Evolutionary conservation across 2,888 invertebrate species (phyloP), one percentile per base, ranked within the genome.

Genomic region (Drosophila flavopinicola): DNA sequence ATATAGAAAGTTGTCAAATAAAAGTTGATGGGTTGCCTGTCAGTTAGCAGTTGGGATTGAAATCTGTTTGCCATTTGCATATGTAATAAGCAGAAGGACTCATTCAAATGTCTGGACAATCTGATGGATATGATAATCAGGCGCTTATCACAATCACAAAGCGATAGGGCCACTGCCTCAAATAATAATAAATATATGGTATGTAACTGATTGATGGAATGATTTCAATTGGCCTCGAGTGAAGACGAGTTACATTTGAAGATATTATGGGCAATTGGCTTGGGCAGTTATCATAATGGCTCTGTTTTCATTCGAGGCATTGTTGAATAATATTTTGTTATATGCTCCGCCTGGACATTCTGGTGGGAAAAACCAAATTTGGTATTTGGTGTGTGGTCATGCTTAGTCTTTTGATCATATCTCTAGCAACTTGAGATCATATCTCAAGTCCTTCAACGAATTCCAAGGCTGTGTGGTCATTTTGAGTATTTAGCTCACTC

Each of bases 41-140:
- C 61, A 37, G 45, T 15, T 29, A 25, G 27, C 35, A 45, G 67
- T 56, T 39, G 53, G 70, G 75, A 66, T 60, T 64, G 48, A 75
- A 79, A 79, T 79, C 85, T 66, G 83, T 78, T 78, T 75, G 58
- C 72, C 79, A 80, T 85, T 80, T 78, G 84, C 79, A 83, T 85
- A 85, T 78, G 61, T 73, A 75, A 78, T 79, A 78, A 69, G 66
- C 65, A 45, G 70, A 47, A 59, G 75, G 69, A 82, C 74, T 35
- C 42, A 75, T 52, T 67, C 51, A 47, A 33, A 45, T 45, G 76
- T 29, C 54, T 49, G 61, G 35, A 47, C 74, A 53, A 53, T n/a
- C 58, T 59, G 63, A 72, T 68, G 51, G 61, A 78, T 77, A 78
- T 77, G 78, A 53, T 85, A 78, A 78, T 85, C 78, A 56, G 48